Base-by-base conservation (phyloP, 2,113 vertebrate genomes). In the Rhabdornis inornatus region DNA sequence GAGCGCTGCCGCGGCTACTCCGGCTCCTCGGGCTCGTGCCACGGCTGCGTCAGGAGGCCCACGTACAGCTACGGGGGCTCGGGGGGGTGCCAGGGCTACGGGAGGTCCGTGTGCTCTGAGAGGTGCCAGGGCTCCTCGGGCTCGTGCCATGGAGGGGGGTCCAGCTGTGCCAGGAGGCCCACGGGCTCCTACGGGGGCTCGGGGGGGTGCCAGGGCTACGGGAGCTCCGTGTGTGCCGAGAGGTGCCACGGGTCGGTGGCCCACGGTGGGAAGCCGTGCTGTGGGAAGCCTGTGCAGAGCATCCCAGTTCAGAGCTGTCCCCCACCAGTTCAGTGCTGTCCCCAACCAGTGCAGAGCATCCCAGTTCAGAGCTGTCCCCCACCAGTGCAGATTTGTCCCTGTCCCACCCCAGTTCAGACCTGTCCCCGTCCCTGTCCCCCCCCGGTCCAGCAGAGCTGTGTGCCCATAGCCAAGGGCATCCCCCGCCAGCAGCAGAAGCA, bases 401-500 rank as follows among this genome's bases (percentile, higher is more conserved):
- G 4, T 5, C 45, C 45, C 35, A 40, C 12, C 39, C 39, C 39
- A 40, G 37, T n/a, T 8, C 19, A 75, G 71, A 3, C 1, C 23
- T 52, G 61, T 42, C 59, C 59, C 2, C 4, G 27, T 35, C 61
- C 50, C 9, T 56, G 71, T 42, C 71, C 71, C 31, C 7, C 63
- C 4, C 75, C 57, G 0, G 6, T 66, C 30, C 92, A 95, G 66
- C 93, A 95, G 31, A 7, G 63, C 56, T 78, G 64, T 0, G 3
- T 65, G 3, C 94, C 96, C 0, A 1, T 30, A 15, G 5, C 91
- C 19, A 93, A 96, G 40, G 42, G 47, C 49, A 30, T 91, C 53
- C 94, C 94, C 3, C 16, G 17, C 22, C 95, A 87, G 75, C 90
- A 94, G 60, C 70, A 84, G 27, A 50, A 83, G n/a, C 92, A 93